Percentiles rank a stretch among this genome's conserved stretches.
phyloP scores from a whole-genome alignment of 2,888 invertebrate genomes.

The Cosmia trapezina region DNA sequence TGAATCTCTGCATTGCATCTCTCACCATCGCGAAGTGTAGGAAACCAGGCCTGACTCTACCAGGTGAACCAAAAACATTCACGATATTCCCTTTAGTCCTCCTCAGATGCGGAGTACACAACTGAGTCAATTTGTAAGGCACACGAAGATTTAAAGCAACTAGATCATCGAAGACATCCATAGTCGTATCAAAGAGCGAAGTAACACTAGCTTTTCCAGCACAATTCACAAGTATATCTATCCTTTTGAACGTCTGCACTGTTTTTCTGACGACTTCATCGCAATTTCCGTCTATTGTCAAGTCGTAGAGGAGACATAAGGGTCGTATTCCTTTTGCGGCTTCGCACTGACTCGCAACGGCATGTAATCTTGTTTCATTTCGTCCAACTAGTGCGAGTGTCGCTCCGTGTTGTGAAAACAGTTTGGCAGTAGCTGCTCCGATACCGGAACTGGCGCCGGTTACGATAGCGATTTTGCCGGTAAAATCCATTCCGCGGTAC shows the following conservation, averaged over 20 bases:
- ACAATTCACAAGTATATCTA: slow-evolving; percentile 79
- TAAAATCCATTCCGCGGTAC: slow-evolving; percentile 72
- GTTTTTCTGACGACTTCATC: slow-evolving; percentile 77
- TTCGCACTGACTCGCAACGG: slow-evolving; percentile 73
- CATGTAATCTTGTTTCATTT: slow-evolving; percentile 73
- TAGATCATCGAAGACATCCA: slow-evolving; percentile 78
- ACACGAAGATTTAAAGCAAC: slow-evolving; percentile 77
- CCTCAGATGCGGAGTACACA: slow-evolving; percentile 75
- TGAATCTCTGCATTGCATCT: slow-evolving; percentile 78
- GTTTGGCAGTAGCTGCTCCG: slow-evolving; percentile 79
- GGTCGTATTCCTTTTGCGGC: slow-evolving; percentile 70
- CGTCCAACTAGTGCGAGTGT: slow-evolving; percentile 76
- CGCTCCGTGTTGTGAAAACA: slow-evolving; percentile 77
- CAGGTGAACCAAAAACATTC: slow-evolving; percentile 75
- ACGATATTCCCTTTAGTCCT: slow-evolving; percentile 78
- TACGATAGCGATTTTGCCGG: slow-evolving; percentile 77
- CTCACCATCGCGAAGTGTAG: slow-evolving; percentile 75
- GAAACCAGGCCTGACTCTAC: slow-evolving; percentile 76
- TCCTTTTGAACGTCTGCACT: slow-evolving; percentile 70
- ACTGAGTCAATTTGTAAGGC: slow-evolving; percentile 78
- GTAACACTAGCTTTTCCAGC: slow-evolving; percentile 76
- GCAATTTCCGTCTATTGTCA: slow-evolving; percentile 74
- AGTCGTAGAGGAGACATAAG: slow-evolving; percentile 74
- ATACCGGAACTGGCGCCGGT: slow-evolving; percentile 82
- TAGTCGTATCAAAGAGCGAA: slow-evolving; percentile 76